Evolutionary conservation across 2,888 invertebrate species (phyloP).

Genomic region (Phaedon cochleariae): DNA sequence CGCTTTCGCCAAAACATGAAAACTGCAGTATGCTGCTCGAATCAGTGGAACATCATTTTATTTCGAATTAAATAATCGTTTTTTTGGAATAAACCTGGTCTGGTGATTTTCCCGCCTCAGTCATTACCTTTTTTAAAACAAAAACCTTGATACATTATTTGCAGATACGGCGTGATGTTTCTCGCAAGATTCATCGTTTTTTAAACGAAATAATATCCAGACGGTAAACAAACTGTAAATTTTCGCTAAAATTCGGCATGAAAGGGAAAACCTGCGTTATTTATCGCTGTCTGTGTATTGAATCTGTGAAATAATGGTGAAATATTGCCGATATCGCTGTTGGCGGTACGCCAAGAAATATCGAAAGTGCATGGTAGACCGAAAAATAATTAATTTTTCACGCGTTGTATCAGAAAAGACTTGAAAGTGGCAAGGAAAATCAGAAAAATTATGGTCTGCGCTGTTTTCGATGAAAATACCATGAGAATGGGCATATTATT

Average conservation of each 20-base stretch:
- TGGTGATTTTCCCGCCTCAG: too few species aligned
- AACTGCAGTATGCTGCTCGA: too few species aligned
- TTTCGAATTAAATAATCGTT: too few species aligned
- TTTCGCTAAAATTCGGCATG: slow-evolving; percentile 6
- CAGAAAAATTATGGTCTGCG: neutral
- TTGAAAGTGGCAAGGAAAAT: too few species aligned
- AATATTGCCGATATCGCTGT: slow-evolving; percentile 9
- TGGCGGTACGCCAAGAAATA: slow-evolving; percentile 12
- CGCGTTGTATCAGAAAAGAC: neutral
- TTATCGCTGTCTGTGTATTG: slow-evolving; percentile 18
- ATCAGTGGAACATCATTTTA: too few species aligned
- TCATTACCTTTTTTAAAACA: neutral
- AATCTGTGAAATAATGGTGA: slow-evolving; percentile 16
- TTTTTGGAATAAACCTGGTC: too few species aligned
- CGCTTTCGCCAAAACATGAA: too few species aligned
- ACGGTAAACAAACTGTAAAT: slow-evolving; percentile 20
- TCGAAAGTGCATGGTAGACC: slow-evolving; percentile 2
- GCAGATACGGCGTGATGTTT: neutral
- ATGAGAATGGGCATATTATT: too few species aligned
- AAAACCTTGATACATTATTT: slow-evolving; percentile 8
- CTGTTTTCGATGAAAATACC: neutral
- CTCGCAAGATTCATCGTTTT: slow-evolving; percentile 5
- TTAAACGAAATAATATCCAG: slow-evolving; percentile 5
- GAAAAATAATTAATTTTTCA: slow-evolving; percentile 11
- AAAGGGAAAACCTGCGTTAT: slow-evolving; percentile 5